Conservation (phyloP, 2,797 vertebrate species). For the Parotocinclus haroldoi region DNA sequence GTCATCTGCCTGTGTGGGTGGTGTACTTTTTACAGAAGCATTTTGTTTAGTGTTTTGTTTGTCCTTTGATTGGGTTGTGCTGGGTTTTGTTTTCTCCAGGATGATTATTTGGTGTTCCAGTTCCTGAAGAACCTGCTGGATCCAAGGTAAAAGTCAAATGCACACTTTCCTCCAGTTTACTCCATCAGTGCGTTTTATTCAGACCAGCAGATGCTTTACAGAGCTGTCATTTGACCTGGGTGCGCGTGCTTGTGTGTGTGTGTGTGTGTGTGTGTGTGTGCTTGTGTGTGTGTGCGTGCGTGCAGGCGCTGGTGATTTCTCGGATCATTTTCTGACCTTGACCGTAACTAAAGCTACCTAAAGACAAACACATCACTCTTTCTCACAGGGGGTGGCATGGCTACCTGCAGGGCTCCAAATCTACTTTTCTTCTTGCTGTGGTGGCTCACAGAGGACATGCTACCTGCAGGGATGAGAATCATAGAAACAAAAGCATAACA, state of each 20-base stretch:
- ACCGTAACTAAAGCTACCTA: conserved; percentile 2
- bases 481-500: conserved; percentile 13
- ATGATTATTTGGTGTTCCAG: conserved; percentile 76
- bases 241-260: too few relatives aligned
- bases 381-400: background rate
- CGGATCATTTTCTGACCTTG: conserved; percentile 16
- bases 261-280: background rate
- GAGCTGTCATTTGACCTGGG: too few relatives aligned
- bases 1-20: too few relatives aligned
- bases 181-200: too few relatives aligned
- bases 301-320: background rate
- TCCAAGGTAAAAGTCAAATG: conserved; percentile 67
- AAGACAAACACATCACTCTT: conserved; percentile 6
- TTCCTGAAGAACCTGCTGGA: conserved; percentile 80
- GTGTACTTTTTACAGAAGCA: too few relatives aligned
- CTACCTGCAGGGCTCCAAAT: conserved; percentile 18
- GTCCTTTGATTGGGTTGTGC: background rate
- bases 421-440: conserved; percentile 10
- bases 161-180: too few relatives aligned
- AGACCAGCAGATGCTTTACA: too few relatives aligned
- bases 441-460: conserved; percentile 23
- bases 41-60: too few relatives aligned
- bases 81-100: conserved; percentile 55
- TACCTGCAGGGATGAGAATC: too few relatives aligned
- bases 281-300: background rate